Conservation (phyloP, 2,797 vertebrate genomes). For the Microchirus variegatus region DNA sequence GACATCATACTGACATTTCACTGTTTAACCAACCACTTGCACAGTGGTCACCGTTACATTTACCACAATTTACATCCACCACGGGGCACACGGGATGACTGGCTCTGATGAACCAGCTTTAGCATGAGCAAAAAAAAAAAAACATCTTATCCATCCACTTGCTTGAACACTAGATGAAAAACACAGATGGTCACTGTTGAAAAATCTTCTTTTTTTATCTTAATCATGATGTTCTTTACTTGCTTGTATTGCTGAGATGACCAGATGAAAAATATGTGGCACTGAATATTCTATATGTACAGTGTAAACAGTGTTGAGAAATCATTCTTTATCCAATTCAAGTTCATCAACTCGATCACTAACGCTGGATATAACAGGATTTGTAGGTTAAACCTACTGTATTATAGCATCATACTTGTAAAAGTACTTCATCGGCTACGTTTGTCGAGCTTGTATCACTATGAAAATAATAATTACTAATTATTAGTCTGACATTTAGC, state of each 20-base stretch:
- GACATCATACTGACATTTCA: constrained; percentile 54
- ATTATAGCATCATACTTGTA: constrained; percentile 20
- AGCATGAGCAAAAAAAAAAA: constrained; percentile 32
- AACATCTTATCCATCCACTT: constrained; percentile 16
- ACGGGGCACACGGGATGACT: constrained; percentile 58
- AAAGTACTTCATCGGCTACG: constrained; percentile 36
- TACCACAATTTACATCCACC: constrained; percentile 66
- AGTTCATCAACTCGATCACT: constrained; percentile 26
- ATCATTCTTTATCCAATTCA: constrained; percentile 20
- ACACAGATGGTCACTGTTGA: constrained; percentile 25
- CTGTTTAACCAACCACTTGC: constrained; percentile 34
- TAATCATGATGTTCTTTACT: constrained; percentile 25
- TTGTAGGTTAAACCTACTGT: constrained; percentile 5
- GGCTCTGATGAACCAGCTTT: constrained; percentile 35
- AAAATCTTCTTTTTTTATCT: constrained; percentile 10
- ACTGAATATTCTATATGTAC: constrained; percentile 48
- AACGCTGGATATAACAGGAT: constrained; percentile 7
- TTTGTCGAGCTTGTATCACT: constrained; percentile 45
- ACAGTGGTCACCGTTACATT: constrained; percentile 49
- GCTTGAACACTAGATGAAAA: constrained; percentile 37
- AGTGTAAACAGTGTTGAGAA: constrained; percentile 29
- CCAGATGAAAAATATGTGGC: constrained; percentile 40
- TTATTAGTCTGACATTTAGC: constrained; percentile 53
- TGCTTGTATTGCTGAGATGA: constrained; percentile 65
- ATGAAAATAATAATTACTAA: constrained; percentile 53